These are phyloP conservation scores for Stigmatopora argus DNA, from an alignment of 2,113 vertebrate species.

Conservation along the genomic window DNA sequence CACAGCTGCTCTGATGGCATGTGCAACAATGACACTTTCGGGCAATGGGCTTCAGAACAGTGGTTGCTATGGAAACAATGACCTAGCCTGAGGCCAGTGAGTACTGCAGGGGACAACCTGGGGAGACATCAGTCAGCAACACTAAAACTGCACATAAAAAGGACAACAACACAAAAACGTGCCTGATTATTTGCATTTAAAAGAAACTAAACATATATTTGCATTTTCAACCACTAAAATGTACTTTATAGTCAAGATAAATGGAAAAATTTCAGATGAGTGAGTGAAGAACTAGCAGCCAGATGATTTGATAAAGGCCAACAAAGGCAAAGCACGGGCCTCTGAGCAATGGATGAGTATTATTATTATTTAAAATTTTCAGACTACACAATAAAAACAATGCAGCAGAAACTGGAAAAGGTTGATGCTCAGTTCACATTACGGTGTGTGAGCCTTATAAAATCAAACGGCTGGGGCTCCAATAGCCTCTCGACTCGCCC, in stretches of 20 bases:
- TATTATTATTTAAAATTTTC: not conserved
- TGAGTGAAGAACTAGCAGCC: not conserved
- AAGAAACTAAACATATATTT: slow-evolving; percentile 9
- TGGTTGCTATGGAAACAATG: slow-evolving; percentile 57
- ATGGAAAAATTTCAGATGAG: not conserved
- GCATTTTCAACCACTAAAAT: not conserved
- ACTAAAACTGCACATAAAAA: slow-evolving; percentile 18
- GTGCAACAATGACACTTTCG: slow-evolving; percentile 28
- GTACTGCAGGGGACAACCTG: slow-evolving; percentile 40
- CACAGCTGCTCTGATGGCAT: slow-evolving; percentile 2
- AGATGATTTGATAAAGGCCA: not conserved
- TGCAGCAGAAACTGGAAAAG: not conserved
- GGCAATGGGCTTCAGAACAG: slow-evolving; percentile 25
- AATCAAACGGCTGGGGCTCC: slow-evolving; percentile 13
- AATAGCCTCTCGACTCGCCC: slow-evolving; percentile 10
- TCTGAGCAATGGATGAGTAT: not conserved
- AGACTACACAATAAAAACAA: not conserved
- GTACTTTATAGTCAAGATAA: not conserved
- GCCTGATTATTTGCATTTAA: slow-evolving; percentile 19
- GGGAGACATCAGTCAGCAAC: slow-evolving; percentile 34
- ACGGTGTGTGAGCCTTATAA: slow-evolving; percentile 6
- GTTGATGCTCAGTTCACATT: not conserved
- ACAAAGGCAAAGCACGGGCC: not conserved
- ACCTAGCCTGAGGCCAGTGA: slow-evolving; percentile 40
- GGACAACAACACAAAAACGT: slow-evolving; percentile 12